Base-by-base conservation (phyloP, 2,113 vertebrate genomes). In the Platycercus adscitus region DNA sequence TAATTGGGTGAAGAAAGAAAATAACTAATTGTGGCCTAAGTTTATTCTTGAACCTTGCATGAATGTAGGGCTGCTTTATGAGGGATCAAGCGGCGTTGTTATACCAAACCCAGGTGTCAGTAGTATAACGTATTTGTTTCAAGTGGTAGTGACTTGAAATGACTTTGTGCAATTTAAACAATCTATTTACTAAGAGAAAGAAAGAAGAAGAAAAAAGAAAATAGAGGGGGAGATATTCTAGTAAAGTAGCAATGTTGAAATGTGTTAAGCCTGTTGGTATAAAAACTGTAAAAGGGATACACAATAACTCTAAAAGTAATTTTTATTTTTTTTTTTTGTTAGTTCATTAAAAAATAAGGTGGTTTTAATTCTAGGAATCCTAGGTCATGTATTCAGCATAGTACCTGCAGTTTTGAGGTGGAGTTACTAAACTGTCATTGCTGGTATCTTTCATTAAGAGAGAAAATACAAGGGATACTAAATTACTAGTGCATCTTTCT, bases 251-350 rank as follows among this genome's bases (percentile, higher is more conserved):
- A 69, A 56, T 29, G 17, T 7, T 89, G 10, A 65, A 43, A 17
- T 50, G 17, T 72, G 82, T 69, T 69, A 50, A 39, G 11, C 18
- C 66, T 80, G 46, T 76, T 49, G 18, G 6, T 85, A 7, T 26
- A 46, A 64, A 81, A 84, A 25, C 3, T 50, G 13, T 70, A 43
- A 10, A 70, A 77, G 39, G 6, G 23, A n/a, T 60, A 17, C 25
- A 43, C 6, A 55, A 5, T 81, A 88, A 71, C 7, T 66, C 5
- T 41, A 69, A 75, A 66, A 46, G 26, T 19, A 4, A 7, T 7
- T 6, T 7, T 31, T n/a, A n/a, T n/a, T 37, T 1, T 0, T 1
- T 0, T 2, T 0, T 1, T 43, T 44, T 58, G 41, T 2, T 17
- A 63, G 17, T 20, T 93, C 1, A 47, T 80, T 47, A 26, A 41